A percentile compares a stretch with the other conserved stretches of the same genome.
These are phyloP conservation scores for Pampus argenteus DNA, from an alignment of 2,797 vertebrate genomes.

Conservation along the genomic window DNA sequence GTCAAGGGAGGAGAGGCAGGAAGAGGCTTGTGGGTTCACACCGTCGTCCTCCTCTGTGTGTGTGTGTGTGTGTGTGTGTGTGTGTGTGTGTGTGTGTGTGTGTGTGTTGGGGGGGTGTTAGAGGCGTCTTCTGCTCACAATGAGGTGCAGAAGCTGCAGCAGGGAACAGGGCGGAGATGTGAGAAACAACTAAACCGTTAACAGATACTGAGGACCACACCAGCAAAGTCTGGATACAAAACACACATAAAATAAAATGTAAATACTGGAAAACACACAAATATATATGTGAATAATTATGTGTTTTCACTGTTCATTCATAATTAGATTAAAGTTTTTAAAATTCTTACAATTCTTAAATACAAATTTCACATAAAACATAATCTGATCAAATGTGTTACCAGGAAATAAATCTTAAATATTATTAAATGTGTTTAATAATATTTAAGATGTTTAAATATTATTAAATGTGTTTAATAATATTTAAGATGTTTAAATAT, in stretches of 20 bases:
- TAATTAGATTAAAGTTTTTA: not conserved
- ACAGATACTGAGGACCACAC: slow-evolving; percentile 84
- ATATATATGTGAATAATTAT: not conserved
- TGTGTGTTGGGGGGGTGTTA: slow-evolving; percentile 28
- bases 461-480: too few species aligned
- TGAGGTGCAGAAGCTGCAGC: slow-evolving; percentile 74
- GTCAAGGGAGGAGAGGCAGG: slow-evolving; percentile 78
- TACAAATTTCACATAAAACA: not conserved
- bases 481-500: too few species aligned
- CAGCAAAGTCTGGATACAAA: slow-evolving; percentile 58
- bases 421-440: too few species aligned
- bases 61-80: slow-evolving; percentile 32
- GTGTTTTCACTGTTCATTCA: not conserved
- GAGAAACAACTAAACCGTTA: slow-evolving; percentile 84
- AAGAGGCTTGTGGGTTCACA: slow-evolving; percentile 85
- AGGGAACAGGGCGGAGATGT: slow-evolving; percentile 85
- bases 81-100: slow-evolving; percentile 29
- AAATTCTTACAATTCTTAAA: not conserved
- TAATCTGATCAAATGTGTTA: not conserved
- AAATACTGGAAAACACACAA: not conserved
- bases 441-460: too few species aligned
- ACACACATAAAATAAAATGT: not conserved
- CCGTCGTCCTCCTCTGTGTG: slow-evolving; percentile 57
- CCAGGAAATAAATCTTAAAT: too few species aligned
- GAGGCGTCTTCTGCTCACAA: slow-evolving; percentile 66